phyloP scores from a whole-genome alignment of 2,888 invertebrate genomes.

The Ceraclea dissimilis region DNA sequence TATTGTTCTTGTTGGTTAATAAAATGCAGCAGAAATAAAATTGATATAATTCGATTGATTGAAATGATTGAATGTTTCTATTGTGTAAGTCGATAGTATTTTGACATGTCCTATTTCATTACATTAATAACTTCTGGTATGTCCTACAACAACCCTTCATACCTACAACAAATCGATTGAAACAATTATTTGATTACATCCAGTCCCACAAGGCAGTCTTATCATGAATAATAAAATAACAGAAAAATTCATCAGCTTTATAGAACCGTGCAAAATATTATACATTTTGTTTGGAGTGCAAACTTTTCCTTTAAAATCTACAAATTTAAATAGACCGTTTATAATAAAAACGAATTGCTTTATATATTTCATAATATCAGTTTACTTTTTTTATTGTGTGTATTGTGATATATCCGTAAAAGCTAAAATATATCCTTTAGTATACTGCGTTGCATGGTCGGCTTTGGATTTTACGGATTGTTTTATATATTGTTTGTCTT shows the following conservation, averaged over 20 bases:
- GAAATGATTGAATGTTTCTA: no score
- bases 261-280: neutral
- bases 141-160: no score
- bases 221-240: no score
- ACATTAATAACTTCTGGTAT: no score
- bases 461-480: neutral
- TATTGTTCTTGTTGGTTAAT: no score
- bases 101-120: no score
- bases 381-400: neutral
- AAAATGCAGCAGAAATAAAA: no score
- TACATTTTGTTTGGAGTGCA: neutral
- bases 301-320: neutral
- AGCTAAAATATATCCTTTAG: neutral
- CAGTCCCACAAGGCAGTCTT: no score
- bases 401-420: neutral
- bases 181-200: no score
- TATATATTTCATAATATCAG: neutral
- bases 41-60: no score
- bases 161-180: no score
- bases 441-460: neutral
- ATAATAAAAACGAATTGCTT: neutral
- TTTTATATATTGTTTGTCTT: neutral
- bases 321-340: neutral
- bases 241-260: neutral
- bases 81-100: no score